A percentile compares a stretch with the other conserved stretches of the same genome.
These are phyloP conservation scores for Strix aluco DNA, from an alignment of 2,113 vertebrate genomes.

Conservation along the genomic window DNA sequence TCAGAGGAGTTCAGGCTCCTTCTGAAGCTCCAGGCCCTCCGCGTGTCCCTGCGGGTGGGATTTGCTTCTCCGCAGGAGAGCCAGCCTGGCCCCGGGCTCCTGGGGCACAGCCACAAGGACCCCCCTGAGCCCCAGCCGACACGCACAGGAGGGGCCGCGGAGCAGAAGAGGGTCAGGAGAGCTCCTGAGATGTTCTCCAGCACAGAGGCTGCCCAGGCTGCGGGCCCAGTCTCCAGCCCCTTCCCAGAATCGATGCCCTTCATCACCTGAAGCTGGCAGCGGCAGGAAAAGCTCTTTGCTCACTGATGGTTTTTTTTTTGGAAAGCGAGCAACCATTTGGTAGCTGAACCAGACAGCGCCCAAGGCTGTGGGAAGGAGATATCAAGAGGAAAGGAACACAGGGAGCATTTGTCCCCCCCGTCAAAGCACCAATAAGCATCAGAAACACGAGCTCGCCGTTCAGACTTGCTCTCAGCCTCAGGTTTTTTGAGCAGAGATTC, in stretches of 20 bases:
- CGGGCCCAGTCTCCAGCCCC: no score
- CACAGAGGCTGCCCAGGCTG: no score
- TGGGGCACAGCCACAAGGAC: fast-evolving
- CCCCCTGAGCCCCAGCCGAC: not conserved
- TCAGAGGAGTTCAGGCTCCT: no score
- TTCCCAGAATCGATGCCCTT: no score
- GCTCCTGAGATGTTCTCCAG: not conserved
- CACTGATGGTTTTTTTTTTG: no score
- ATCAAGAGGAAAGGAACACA: no score
- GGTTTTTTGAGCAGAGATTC: not conserved
- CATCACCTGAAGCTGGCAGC: no score
- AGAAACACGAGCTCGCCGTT: not conserved
- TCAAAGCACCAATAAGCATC: not conserved
- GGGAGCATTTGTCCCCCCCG: not conserved
- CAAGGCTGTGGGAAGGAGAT: not conserved
- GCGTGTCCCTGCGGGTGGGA: not conserved
- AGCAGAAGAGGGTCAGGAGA: not conserved
- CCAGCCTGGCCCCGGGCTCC: not conserved
- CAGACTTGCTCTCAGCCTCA: not conserved
- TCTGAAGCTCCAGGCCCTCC: not conserved
- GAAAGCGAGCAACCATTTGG: no score
- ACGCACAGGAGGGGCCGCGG: no score
- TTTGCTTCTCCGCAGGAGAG: fast-evolving
- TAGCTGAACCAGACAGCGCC: not conserved
- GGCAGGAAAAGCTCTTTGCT: no score